Evolutionary conservation across 1,140 invertebrate genomes (phyloP), one percentile per base, ranked within the genome.

Genomic region (Pemphigus obesinymphae): DNA sequence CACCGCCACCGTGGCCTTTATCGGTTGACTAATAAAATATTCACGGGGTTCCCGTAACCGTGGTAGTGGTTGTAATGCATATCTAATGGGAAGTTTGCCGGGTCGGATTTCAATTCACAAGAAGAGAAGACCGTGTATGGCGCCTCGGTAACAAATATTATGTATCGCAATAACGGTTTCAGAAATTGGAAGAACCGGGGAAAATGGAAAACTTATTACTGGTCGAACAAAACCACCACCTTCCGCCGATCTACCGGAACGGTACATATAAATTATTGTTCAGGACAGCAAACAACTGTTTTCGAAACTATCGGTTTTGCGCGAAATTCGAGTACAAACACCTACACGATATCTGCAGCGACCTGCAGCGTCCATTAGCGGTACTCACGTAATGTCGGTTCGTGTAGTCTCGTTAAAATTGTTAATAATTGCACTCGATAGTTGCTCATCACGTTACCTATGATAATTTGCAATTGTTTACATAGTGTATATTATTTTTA

Each of bases 151-250:
- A 72, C 68, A 48, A 45, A 50, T 50, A 73, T 45, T 43, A 73
- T 45, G 34, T 78, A 40, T 78, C 10, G 73, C 23, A 78, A 78
- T 78, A 78, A 78, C 20, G 20, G 73, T 78, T 78, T 40, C n/a
- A 29, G 73, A 58, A 78, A 55, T 55, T 45, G 50, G 53, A 78
- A 23, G 50, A 78, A 58, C 73, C 50, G 50, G 31, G n/a, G n/a
- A 8, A 15, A 40, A 17, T 3, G 50, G 29, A 37, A 58, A 78
- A 78, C 17, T 58, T 78, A 78, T 78, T 78, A 37, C 10, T 26
- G 17, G 31, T 23, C 0, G 11, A n/a, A 68, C 63, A 11, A 17
- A 45, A 72, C 68, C n/a, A 17, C 11, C 7, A 15, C n/a, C 37
- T 6, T 31, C 5, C 3, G 6, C 6, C 15, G 31, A 10, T 70